Percentiles rank a stretch among this genome's conserved stretches.
Conservation (phyloP, 2,113 vertebrate species). For the Myodes glareolus region DNA sequence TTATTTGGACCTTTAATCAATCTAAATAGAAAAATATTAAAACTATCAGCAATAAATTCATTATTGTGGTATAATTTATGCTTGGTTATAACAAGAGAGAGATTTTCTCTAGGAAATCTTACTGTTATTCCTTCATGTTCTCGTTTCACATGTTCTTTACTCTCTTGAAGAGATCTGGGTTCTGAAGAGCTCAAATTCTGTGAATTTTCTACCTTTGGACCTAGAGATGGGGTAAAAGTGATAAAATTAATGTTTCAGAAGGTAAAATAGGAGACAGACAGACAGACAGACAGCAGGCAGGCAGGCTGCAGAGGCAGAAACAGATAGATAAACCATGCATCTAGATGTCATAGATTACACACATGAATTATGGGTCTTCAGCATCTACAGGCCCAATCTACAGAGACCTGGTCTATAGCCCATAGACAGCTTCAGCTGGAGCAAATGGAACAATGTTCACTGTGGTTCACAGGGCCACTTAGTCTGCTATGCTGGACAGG, state of each 20-base stretch:
- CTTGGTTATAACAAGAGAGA: conserved; percentile 13
- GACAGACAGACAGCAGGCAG: neutral
- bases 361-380: neutral
- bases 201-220: conserved; percentile 89
- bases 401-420: neutral
- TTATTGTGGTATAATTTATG: neutral
- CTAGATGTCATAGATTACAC: neutral
- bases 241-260: neutral
- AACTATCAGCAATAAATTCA: conserved; percentile 14
- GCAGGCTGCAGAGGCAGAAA: neutral
- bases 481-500: neutral
- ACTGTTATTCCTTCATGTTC: conserved; percentile 91
- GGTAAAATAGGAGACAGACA: neutral
- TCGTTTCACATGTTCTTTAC: conserved; percentile 82
- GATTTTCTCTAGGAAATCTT: conserved; percentile 80
- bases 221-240: conserved; percentile 81
- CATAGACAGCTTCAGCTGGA: neutral
- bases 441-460: neutral
- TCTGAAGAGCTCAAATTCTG: conserved; percentile 88
- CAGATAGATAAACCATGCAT: neutral
- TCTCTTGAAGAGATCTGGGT: conserved; percentile 85
- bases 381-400: neutral
- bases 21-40: neutral
- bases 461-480: neutral
- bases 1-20: neutral